Conservation (phyloP, 1,140 invertebrate species). For the Macrotrachela quadricornifera region DNA sequence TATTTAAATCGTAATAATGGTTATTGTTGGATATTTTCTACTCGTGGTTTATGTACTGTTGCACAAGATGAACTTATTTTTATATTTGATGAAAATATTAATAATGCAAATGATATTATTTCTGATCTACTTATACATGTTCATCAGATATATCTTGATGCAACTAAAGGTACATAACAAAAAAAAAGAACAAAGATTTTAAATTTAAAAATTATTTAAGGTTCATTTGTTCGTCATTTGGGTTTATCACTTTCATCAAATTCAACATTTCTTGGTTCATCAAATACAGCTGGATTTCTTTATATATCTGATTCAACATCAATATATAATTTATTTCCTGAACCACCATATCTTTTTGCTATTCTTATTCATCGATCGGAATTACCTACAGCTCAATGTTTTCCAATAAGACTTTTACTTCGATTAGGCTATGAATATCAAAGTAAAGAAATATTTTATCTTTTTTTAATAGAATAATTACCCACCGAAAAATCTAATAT, state of each 20-base stretch:
- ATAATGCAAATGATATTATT: constrained; percentile 45
- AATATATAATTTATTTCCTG: constrained; percentile 40
- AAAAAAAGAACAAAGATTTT: too few species aligned
- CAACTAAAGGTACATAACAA: constrained; percentile 43
- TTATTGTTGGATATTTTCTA: constrained; percentile 58
- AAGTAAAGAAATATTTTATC: too few species aligned
- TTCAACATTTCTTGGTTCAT: constrained; percentile 14
- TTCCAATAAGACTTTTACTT: constrained; percentile 52
- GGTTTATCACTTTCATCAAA: too few species aligned
- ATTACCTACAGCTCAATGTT: constrained; percentile 62
- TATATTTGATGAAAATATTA: constrained; percentile 44
- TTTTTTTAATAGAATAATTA: too few species aligned
- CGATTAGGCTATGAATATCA: constrained; percentile 61
- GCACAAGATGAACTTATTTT: constrained; percentile 66
- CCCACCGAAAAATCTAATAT: too few species aligned
- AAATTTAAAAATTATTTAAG: too few species aligned
- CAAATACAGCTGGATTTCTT: constrained; percentile 35
- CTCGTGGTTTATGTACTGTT: constrained; percentile 52
- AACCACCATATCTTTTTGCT: constrained; percentile 52
- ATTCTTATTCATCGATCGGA: constrained; percentile 64
- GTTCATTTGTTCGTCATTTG: too few species aligned
- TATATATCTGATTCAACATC: constrained; percentile 40
- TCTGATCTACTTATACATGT: constrained; percentile 55
- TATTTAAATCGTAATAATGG: constrained; percentile 43
- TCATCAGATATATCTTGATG: constrained; percentile 51